Base-by-base conservation (phyloP, 1,140 invertebrate genomes). In the Holotrichia oblita region DNA sequence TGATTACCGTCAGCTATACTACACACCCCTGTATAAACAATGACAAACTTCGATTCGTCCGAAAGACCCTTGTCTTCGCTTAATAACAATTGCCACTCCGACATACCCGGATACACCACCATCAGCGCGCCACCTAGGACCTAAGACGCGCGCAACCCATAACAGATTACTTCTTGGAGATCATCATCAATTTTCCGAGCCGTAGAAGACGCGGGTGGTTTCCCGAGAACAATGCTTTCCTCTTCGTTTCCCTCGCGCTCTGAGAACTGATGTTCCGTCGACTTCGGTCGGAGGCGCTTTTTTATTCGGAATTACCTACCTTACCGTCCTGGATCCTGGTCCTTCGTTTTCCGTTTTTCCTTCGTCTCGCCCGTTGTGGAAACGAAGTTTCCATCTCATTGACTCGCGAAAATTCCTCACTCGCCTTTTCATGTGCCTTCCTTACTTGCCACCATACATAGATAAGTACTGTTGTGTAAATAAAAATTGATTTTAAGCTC, bases 251-350 rank as follows among this genome's bases (percentile, higher is more conserved):
- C 44, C 12, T n/a, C n/a, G n/a, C n/a, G 12, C n/a, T 48, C 12
- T n/a, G n/a, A n/a, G n/a, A n/a, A n/a, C 44, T 48, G 12, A 10
- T n/a, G 12, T 48, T 48, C 44, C 44, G 12, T 48, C 12, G 8
- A 7, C 0, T n/a, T 0, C 12, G 44, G n/a, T 14, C 12, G 44
- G 10, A 14, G 44, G 12, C 12, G 12, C 12, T 48, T 48, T 48
- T n/a, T 48, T 48, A 48, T 48, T n/a, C 44, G 44, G 44, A 48
- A 48, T 48, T 48, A 48, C 44, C 44, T n/a, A n/a, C n/a, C n/a
- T n/a, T n/a, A n/a, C n/a, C n/a, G n/a, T n/a, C n/a, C n/a, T n/a
- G n/a, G n/a, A n/a, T n/a, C n/a, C n/a, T n/a, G n/a, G 12, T n/a
- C 12, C 44, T n/a, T 12, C 4, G 8, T 12, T 48, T n/a, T 48